Conservation (phyloP, 2,113 vertebrate species). For the Coptodon rendalli region DNA sequence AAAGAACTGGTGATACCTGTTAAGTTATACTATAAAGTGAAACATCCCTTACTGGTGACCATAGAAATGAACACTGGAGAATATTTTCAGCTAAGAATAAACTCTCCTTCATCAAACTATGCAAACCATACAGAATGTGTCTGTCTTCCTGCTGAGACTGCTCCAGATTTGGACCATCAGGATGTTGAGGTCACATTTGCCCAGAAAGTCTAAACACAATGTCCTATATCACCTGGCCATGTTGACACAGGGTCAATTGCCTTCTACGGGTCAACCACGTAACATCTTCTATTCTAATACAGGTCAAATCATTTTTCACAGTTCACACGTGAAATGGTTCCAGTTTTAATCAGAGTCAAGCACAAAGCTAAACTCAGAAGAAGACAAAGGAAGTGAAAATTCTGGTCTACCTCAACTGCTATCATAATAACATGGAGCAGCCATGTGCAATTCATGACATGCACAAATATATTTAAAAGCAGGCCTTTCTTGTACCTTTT, state of each 20-base stretch:
- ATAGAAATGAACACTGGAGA: neutral
- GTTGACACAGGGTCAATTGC: slow-evolving; percentile 4
- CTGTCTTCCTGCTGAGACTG: neutral
- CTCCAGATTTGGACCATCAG: neutral
- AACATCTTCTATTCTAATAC: neutral
- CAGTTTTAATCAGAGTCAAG: neutral
- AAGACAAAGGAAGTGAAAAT: neutral
- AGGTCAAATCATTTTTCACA: neutral
- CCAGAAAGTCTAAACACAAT: neutral
- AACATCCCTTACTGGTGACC: neutral
- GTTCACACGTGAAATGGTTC: neutral
- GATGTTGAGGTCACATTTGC: neutral
- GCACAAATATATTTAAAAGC: neutral
- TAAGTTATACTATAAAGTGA: neutral
- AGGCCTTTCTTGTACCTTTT: neutral
- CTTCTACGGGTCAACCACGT: neutral
- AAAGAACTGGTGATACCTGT: neutral
- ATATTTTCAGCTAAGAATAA: neutral
- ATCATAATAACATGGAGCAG: neutral
- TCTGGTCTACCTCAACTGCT: neutral
- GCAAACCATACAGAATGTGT: neutral
- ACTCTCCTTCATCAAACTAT: neutral
- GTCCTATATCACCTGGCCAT: neutral
- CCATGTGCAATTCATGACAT: neutral
- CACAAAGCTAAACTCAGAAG: neutral